phyloP scores from a whole-genome alignment of 2,888 invertebrate genomes.

The Frankliniella fusca region DNA sequence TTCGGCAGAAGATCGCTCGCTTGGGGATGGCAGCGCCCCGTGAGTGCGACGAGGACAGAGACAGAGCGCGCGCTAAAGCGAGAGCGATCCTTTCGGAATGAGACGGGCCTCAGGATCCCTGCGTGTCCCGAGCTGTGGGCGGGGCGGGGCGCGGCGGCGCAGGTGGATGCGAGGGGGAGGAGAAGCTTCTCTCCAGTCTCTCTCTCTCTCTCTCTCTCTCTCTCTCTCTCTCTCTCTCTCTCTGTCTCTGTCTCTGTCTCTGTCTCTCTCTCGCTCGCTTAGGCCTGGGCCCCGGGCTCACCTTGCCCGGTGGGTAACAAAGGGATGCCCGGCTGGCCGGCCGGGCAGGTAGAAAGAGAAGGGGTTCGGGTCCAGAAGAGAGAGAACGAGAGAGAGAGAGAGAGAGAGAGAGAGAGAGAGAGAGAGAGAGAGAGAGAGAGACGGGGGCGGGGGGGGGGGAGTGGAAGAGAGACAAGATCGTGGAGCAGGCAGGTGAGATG shows the following conservation, averaged over 20 bases:
- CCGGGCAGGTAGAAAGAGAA: not conserved
- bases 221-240: not conserved
- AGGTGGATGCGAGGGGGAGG: no score
- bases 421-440: not conserved
- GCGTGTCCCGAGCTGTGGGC: no score
- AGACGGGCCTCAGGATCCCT: no score
- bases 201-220: not conserved
- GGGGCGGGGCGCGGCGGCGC: no score
- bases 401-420: not conserved
- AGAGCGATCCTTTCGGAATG: no score
- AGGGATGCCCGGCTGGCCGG: not conserved
- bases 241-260: not conserved
- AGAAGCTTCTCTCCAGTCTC: not conserved
- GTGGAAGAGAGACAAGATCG: not conserved
- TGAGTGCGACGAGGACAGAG: no score
- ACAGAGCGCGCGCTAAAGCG: no score
- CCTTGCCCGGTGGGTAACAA: not conserved
- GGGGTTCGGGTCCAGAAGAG: no score
- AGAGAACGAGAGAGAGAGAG: not conserved
- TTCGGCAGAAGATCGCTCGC: no score
- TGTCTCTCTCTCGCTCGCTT: not conserved
- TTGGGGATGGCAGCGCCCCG: no score
- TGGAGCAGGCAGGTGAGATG: not conserved
- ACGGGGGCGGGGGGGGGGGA: not conserved
- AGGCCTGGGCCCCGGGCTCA: no score